Base-by-base conservation (phyloP, 1,140 invertebrate genomes). In the Plectrocnemia conspersa region DNA sequence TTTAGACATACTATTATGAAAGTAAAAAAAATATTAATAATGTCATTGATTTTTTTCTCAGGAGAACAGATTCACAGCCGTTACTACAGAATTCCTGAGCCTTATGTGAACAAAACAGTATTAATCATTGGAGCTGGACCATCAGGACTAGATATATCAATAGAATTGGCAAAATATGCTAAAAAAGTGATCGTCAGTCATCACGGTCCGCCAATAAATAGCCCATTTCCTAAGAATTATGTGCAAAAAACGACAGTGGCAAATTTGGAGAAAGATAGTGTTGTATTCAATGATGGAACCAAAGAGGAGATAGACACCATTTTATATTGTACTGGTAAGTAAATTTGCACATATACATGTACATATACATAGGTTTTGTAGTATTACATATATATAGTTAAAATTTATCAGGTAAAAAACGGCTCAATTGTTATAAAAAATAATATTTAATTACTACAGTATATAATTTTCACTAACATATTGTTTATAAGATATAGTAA, bases 81-180 rank as follows among this genome's bases (percentile, higher is more conserved):
- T 62, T 82, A 91, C 66, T 97, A 93, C 68, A 78, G 89, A 64
- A 73, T 73, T 2, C 82, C 87, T 0, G 79, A 84, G n/a, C 41
- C 64, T 1, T 94, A 84, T 64, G 64, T 66, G 47, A 78, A 72
- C 52, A 79, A 85, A 57, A 76, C 62, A 13, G 88, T 95, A 0
- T 69, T 89, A 0, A 76, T 95, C 11, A 71, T 96, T 16, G 93
- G 93, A 10, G 88, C 86, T 38, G 90, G 89, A 11, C 83, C 90
- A 23, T 94, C 91, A 11, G 92, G 90, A 0, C 72, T 85, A 65
- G 92, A 94, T 66, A 79, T 94, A 19, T 79, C 86, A 1, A 70
- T 88, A 18, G 89, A 92, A 58, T 76, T 93, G 52, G 79, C 84
- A 2, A 73, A 72, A 46, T 71, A 77, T n/a, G 85, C 86, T 0